A percentile compares a stretch with the other conserved stretches of the same genome.
These are phyloP conservation scores for Aurelia aurita DNA, from an alignment of 30 jellyfish, hydroid and myxozoan species.

Conservation along the genomic window DNA sequence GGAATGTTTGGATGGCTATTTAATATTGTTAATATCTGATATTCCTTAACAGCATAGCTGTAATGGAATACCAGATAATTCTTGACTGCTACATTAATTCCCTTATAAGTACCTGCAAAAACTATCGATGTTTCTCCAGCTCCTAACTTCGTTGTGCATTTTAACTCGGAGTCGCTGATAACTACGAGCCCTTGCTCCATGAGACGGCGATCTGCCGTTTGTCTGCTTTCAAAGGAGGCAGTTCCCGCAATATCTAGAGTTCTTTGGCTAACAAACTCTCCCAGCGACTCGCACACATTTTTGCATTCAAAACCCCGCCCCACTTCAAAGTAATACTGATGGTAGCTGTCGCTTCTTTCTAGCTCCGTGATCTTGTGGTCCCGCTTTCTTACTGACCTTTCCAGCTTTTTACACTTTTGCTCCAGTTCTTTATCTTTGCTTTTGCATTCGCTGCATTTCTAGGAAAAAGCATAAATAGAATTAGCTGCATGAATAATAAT, in stretches of 20 bases:
- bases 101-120: slow-evolving; percentile 10
- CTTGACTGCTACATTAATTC: slow-evolving; percentile 17
- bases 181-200: slow-evolving; percentile 27
- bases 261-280: slow-evolving; percentile 36
- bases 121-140: slow-evolving; percentile 29
- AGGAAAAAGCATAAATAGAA: slow-evolving; percentile 1
- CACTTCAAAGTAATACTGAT: slow-evolving; percentile 14
- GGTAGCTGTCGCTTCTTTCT: slow-evolving; percentile 27
- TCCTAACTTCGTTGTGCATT: slow-evolving; percentile 21
- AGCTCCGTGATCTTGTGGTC: slow-evolving; percentile 18
- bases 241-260: slow-evolving; percentile 27
- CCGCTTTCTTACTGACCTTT: slow-evolving; percentile 19
- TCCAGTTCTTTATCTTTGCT: slow-evolving; percentile 2
- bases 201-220: slow-evolving; percentile 19
- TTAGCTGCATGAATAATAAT: slow-evolving; percentile 13
- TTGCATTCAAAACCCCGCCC: slow-evolving; percentile 25
- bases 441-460: slow-evolving; percentile 25
- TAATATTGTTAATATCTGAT: slow-evolving; percentile 15
- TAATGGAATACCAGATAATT: slow-evolving; percentile 11
- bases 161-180: slow-evolving; percentile 10
- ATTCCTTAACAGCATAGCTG: slow-evolving; percentile 23
- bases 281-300: slow-evolving; percentile 19
- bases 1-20: slow-evolving; percentile 39
- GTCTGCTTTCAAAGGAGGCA: slow-evolving; percentile 33
- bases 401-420: slow-evolving; percentile 9